phyloP scores from a whole-genome alignment of 1,140 invertebrate species.

The Hyposmocoma kahamanoa region DNA sequence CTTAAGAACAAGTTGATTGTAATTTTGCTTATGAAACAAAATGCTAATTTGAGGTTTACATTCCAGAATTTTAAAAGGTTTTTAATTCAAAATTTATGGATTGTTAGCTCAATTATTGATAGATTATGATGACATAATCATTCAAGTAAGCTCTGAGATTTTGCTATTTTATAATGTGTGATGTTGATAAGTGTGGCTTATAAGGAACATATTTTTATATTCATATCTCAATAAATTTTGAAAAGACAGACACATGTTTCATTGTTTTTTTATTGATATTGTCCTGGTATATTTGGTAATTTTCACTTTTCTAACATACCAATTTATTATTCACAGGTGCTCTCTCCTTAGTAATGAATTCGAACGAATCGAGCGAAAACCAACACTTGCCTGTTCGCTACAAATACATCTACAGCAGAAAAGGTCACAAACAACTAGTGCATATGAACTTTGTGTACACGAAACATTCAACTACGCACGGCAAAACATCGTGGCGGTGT shows the following conservation, averaged over 20 bases:
- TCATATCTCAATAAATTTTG: conserved; percentile 9
- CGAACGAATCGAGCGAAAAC: conserved; percentile 47
- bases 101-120: neutral
- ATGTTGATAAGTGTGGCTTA: conserved; percentile 29
- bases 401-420: conserved; percentile 70
- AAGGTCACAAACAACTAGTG: conserved; percentile 71
- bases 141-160: too few species aligned
- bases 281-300: neutral
- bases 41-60: conserved; percentile 32
- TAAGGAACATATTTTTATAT: conserved; percentile 39
- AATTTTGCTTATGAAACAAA: neutral
- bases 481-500: conserved; percentile 70
- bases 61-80: conserved; percentile 22
- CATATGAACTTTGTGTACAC: conserved; percentile 72
- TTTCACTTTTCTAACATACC: neutral
- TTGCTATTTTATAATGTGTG: conserved; percentile 27
- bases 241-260: neutral
- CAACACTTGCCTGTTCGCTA: conserved; percentile 54
- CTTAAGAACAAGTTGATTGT: conserved; percentile 16
- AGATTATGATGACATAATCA: too few species aligned
- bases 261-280: neutral
- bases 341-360: conserved; percentile 61
- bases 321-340: conserved; percentile 40
- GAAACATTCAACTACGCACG: conserved; percentile 71
- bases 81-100: neutral